phyloP scores from a whole-genome alignment of 2,113 vertebrate species.

The Cinclus cinclus region DNA sequence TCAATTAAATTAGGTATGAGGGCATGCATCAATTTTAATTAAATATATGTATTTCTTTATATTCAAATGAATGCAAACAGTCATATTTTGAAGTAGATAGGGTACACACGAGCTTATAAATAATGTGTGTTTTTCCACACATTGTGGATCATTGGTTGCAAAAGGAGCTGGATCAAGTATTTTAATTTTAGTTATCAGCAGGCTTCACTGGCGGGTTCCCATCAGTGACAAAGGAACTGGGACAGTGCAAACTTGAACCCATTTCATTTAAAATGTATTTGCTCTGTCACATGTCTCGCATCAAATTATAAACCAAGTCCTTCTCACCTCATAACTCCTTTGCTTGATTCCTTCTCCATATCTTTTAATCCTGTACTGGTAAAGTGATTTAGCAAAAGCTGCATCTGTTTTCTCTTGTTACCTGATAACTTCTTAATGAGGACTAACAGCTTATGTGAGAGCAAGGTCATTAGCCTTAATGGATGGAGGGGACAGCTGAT shows the following conservation, averaged over 20 bases:
- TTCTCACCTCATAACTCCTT: conserved; percentile 64
- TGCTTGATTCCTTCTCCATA: conserved; percentile 62
- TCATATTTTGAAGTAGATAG: neutral
- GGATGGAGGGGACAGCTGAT: conserved; percentile 70
- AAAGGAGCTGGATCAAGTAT: neutral
- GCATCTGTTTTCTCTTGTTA: conserved; percentile 82
- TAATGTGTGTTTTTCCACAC: neutral
- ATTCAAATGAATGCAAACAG: neutral
- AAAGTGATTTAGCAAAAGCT: conserved; percentile 83
- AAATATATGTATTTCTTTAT: neutral
- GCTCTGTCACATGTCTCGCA: conserved; percentile 38
- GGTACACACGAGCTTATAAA: neutral
- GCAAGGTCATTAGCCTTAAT: conserved; percentile 85
- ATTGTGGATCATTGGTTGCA: neutral
- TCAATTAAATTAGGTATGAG: neutral
- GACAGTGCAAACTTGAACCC: neutral
- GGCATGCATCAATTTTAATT: neutral
- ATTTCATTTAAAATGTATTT: neutral
- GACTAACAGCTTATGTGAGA: conserved; percentile 85
- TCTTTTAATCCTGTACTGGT: conserved; percentile 72
- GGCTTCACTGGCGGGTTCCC: neutral
- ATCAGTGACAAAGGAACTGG: neutral
- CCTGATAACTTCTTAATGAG: conserved; percentile 84
- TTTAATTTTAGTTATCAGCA: neutral
- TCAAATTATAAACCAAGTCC: conserved; percentile 66